Evolutionary conservation across 2,888 invertebrate species (phyloP), one percentile per base, ranked within the genome.

Genomic region (Andrena chrysosceles): DNA sequence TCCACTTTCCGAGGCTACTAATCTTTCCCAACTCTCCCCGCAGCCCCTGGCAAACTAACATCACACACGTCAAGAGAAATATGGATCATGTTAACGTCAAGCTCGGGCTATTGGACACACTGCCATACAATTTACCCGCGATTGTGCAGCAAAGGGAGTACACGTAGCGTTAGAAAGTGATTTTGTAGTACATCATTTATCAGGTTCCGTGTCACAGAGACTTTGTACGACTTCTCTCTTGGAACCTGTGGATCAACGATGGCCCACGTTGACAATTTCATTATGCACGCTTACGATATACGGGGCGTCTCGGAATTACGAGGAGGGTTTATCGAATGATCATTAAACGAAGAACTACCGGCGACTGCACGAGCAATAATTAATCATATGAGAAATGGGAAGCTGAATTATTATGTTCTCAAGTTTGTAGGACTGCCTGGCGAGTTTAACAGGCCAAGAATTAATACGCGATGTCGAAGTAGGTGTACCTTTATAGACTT

Each of bases 181-280:
- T 56, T 56, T 56, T 56, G 23, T 26, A 56, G 56, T 56, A 56
- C 20, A 23, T 56, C 56, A 56, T 56, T 56, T 56, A 56, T 56
- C 56, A 56, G 23, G 56, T 56, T 56, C 56, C 56, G 56, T 23
- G 56, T 56, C 56, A 23, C 56, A 10, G 10, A 26, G 13, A 56
- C 10, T 56, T 56, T 56, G 23, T 56, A 56, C 56, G 56, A 56
- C 56, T 56, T 56, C 26, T 3, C 23, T 26, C 23, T 56, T 56
- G 23, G 56, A 23, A 56, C 26, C 20, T 23, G 56, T 56, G 26
- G 56, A 26, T 10, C 56, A 54, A 54, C 56, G 23, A 42, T 16
- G 42, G 42, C 4, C 42, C 16, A 13, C 26, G 56, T 56, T 56
- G 56, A 56, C 56, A 56, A 56, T 56, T 56, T 56, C 56, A 56